Percentiles rank a stretch among this genome's conserved stretches.
Evolutionary conservation across 2,888 invertebrate genomes (phyloP).

Genomic region (Pterostichus madidus): DNA sequence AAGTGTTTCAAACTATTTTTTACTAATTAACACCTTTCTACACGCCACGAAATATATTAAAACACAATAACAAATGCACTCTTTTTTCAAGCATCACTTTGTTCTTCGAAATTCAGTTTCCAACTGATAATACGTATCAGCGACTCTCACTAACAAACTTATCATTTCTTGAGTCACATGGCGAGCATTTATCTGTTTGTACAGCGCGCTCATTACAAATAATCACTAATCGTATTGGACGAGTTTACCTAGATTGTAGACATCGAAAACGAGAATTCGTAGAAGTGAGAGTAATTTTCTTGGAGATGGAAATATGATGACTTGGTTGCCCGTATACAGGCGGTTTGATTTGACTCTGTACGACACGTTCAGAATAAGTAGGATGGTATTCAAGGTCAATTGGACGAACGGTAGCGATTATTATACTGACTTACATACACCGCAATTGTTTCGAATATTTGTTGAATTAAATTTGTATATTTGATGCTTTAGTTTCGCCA

Average conservation of each 20-base stretch:
- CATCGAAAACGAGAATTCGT: not conserved
- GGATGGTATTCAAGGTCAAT: constrained; percentile 47
- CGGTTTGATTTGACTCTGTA: constrained; percentile 17
- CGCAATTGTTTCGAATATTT: not conserved
- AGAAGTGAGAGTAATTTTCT: not conserved
- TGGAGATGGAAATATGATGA: constrained; percentile 20
- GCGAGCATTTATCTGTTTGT: constrained; percentile 25
- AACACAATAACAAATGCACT: not conserved
- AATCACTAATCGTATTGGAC: not conserved
- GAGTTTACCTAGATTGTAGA: not conserved
- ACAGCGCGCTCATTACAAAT: constrained; percentile 31
- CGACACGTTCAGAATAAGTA: constrained; percentile 41
- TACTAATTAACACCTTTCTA: not conserved
- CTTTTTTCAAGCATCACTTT: too few relatives aligned
- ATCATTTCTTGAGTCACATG: constrained; percentile 51
- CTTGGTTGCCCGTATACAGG: constrained; percentile 56
- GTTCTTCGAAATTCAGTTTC: not conserved
- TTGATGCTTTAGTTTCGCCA: too few relatives aligned
- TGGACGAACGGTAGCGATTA: constrained; percentile 13
- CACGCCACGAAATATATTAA: not conserved
- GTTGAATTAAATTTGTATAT: not conserved
- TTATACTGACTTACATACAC: not conserved
- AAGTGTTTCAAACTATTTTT: not conserved
- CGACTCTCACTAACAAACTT: constrained; percentile 22
- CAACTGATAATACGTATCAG: constrained; percentile 24